Evolutionary conservation across 2,888 invertebrate species (phyloP), one percentile per base, ranked within the genome.

Genomic region (Notodonta ziczac): DNA sequence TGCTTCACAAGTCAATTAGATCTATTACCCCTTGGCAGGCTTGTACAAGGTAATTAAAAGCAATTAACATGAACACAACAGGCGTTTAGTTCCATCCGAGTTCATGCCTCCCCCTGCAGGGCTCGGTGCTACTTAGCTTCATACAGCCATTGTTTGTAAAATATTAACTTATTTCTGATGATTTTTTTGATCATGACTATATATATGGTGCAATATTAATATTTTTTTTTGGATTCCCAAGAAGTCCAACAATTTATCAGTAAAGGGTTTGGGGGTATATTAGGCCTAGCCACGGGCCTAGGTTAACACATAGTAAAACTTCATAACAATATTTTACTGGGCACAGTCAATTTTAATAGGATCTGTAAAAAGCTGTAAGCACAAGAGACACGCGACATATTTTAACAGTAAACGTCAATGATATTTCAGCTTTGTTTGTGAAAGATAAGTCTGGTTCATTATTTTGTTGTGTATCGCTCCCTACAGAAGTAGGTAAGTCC

Each of bases 401-500:
- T 60, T 7, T 9, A 3, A 32, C 2, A 10, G n/a, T 1, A 14
- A 13, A 7, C 32, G 13, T 0, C 58, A 65, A 13, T 35, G 13
- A 0, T 65, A 14, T 67, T 51, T 59, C 7, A 35, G 62, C 63
- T 54, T 58, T 53, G 0, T 0, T 0, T 5, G 0, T 4, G 6
- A 6, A 8, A 1, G 0, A 10, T 3, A 57, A 60, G 48, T 53
- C 48, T 42, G 0, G 24, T 39, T 14, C 13, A 7, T 9, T n/a
- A 7, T 40, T 51, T 40, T 59, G 63, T 59, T 68, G 66, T 69
- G 68, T 68, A 66, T 63, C 51, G 50, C 48, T 62, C 53, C 58
- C 64, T 56, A 59, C 51, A 67, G 64, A 74, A 75, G 76, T 72
- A 74, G 74, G 76, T 72, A 68, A 75, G 58, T 56, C 63, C 66